phyloP scores from a whole-genome alignment of 2,113 vertebrate species.

The Prochilodus magdalenae region DNA sequence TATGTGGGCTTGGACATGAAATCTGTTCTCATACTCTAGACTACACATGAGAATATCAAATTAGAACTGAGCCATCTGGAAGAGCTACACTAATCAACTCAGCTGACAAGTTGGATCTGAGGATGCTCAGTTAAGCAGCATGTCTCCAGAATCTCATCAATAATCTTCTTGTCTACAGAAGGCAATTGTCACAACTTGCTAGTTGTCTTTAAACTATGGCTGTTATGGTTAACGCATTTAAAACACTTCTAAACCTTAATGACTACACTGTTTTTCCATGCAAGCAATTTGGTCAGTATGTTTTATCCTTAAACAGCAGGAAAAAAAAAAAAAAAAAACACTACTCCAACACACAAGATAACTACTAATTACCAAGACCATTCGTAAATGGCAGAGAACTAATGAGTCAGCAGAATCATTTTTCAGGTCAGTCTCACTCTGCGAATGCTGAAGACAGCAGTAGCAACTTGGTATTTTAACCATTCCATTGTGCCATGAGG shows the following conservation, averaged over 20 bases:
- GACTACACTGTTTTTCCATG: background rate
- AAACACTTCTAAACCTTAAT: slow-evolving; percentile 6
- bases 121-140: slow-evolving; percentile 9
- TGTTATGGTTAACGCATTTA: background rate
- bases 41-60: slow-evolving; percentile 6
- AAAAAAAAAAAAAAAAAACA: slow-evolving; percentile 34
- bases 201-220: background rate
- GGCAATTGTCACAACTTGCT: slow-evolving; percentile 6
- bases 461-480: background rate
- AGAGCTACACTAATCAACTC: slow-evolving; percentile 27
- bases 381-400: background rate
- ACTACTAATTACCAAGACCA: slow-evolving; percentile 6
- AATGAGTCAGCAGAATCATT: background rate
- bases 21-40: background rate
- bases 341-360: background rate
- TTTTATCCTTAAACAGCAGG: background rate
- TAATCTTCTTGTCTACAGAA: background rate
- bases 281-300: slow-evolving; percentile 1
- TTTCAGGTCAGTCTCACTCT: background rate
- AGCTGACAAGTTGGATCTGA: slow-evolving; percentile 4
- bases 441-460: background rate
- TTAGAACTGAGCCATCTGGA: slow-evolving; percentile 41
- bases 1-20: slow-evolving; percentile 2
- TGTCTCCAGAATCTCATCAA: background rate
- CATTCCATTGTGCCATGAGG: background rate